A percentile compares a stretch with the other conserved stretches of the same genome.
Conservation (phyloP, 2,113 vertebrate genomes). For the Forbesichthys papilliferus region DNA sequence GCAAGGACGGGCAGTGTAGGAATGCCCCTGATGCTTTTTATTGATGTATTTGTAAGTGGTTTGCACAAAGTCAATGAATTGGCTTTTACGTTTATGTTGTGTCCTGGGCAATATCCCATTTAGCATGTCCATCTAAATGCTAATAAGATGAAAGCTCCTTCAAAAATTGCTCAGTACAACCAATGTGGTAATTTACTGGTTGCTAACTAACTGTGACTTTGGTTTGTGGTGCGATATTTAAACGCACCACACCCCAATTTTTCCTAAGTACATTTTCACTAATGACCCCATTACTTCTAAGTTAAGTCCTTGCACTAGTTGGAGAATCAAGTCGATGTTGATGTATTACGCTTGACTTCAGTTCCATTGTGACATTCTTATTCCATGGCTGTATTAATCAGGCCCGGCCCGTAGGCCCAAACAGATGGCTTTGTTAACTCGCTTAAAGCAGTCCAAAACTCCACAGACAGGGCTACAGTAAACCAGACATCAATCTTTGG, state of each 20-base stretch:
- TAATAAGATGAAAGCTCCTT: constrained; percentile 69
- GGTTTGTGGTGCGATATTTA: constrained; percentile 38
- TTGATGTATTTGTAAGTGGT: constrained; percentile 70
- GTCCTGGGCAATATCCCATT: constrained; percentile 69
- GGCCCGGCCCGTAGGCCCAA: constrained; percentile 68
- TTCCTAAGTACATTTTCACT: constrained; percentile 11
- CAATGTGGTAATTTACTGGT: constrained; percentile 52
- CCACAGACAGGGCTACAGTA: constrained; percentile 66
- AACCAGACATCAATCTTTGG: constrained; percentile 71
- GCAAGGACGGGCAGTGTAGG: constrained; percentile 60
- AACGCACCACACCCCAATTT: constrained; percentile 27
- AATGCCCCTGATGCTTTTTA: constrained; percentile 62
- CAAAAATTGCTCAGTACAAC: constrained; percentile 52
- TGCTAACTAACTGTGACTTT: constrained; percentile 68
- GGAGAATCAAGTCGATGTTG: constrained; percentile 75
- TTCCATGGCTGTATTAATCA: constrained; percentile 82
- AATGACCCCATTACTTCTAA: constrained; percentile 15
- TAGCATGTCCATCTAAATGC: constrained; percentile 74
- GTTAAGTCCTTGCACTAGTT: constrained; percentile 50
- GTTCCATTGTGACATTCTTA: constrained; percentile 71
- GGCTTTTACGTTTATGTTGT: constrained; percentile 62
- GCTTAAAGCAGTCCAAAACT: constrained; percentile 69
- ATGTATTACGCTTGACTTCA: constrained; percentile 66
- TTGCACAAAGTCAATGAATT: constrained; percentile 61
- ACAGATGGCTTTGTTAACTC: constrained; percentile 75